Evolutionary conservation across 2,113 vertebrate genomes (phyloP).

Genomic region (Cromileptes altivelis): DNA sequence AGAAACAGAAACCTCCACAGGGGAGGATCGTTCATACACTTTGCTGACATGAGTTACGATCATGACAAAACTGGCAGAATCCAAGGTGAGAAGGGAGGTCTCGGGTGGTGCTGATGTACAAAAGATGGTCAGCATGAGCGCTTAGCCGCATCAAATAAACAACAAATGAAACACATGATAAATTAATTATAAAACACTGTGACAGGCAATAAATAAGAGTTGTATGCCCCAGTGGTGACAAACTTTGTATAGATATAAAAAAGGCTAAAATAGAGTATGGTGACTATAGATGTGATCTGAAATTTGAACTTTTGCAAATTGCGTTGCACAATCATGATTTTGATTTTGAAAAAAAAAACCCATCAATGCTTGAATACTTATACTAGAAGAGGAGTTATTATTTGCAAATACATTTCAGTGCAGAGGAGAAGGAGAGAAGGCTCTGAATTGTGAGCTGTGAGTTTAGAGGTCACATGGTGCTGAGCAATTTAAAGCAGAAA

Average conservation of each 20-base stretch:
- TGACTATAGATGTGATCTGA: neutral
- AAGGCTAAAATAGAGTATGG: neutral
- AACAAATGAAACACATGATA: constrained; percentile 55
- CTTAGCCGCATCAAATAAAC: constrained; percentile 43
- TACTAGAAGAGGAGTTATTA: neutral
- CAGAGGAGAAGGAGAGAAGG: neutral
- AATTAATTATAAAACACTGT: constrained; percentile 49
- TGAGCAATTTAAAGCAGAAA: neutral
- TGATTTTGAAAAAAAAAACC: neutral
- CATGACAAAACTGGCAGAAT: constrained; percentile 41
- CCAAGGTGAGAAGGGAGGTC: constrained; percentile 48
- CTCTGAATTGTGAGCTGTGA: neutral
- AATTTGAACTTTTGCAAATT: neutral
- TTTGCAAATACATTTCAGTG: neutral
- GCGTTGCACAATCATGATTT: neutral
- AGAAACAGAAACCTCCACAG: neutral
- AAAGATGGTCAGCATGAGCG: constrained; percentile 19
- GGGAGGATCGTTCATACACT: neutral
- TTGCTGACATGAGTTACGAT: constrained; percentile 70
- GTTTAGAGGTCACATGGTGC: neutral
- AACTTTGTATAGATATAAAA: neutral
- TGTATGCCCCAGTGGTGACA: neutral
- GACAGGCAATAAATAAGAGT: constrained; percentile 4
- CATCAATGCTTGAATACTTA: neutral
- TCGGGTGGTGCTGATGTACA: constrained; percentile 23